Base-by-base conservation (phyloP, 2,888 invertebrate species). In the Epinotia nisella region DNA sequence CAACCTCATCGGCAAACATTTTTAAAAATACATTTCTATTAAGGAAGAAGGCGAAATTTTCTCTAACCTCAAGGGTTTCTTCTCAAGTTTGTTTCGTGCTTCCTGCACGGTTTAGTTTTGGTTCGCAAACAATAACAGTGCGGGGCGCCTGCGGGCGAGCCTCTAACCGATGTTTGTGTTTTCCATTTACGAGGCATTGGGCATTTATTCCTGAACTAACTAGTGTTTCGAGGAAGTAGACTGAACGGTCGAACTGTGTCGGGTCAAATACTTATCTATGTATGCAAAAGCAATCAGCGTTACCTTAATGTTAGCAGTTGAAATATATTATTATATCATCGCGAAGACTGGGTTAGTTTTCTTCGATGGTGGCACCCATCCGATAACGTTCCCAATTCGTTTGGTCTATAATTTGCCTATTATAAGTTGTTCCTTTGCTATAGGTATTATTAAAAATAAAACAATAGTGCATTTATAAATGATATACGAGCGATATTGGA, bases 51-150 rank as follows among this genome's bases (percentile, higher is more conserved):
- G 51, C 67, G 69, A 74, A 75, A 74, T 73, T 75, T 60, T 69
- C 77, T 76, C 80, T 80, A 79, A 81, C 81, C 79, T 82, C 80
- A 74, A 62, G 75, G 77, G 81, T 84, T 83, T 85, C 87, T 87
- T 87, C 83, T 82, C 68, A 75, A 76, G 77, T 76, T 76, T 75
- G 71, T 71, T 71, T 65, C 58, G 66, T 82, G 80, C 80, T 80
- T 80, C 71, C 79, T 77, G 76, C 82, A 77, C 78, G 81, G 83
- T 84, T 84, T 88, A 91, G 91, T 91, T 91, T 88, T 82, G 87
- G 86, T 83, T 83, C 80, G 84, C 90, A 91, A 93, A 93, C 92
- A 93, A 92, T 90, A 93, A 92, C 90, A 91, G 82, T 80, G 85
- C 83, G 83, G 81, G 84, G 81, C 78, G 87, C 87, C 87, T 81